Base-by-base conservation (phyloP, 2,113 vertebrate genomes). In the Cololabis saira region DNA sequence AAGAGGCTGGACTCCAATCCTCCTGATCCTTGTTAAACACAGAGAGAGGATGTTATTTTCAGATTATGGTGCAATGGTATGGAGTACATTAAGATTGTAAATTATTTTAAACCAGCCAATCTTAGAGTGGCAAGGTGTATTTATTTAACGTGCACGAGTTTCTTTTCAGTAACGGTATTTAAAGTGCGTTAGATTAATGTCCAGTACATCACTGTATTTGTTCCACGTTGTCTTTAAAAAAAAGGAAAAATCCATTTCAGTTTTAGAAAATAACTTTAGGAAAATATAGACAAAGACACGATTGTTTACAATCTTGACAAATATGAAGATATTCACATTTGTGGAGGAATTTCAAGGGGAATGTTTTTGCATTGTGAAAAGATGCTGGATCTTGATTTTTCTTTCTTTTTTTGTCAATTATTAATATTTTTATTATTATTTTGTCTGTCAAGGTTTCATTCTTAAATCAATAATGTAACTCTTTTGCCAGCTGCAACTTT, bases 1-100 rank as follows among this genome's bases (percentile, higher is more conserved):
- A 76, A 37, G 51, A 70, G 65, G 62, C 81, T 67, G 66, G 16
- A 57, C 71, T 11, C 18, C 92, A 90, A 90, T 89, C 85, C 87
- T 61, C 76, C 82, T 84, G 76, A 88, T 88, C 88, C 91, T 79
- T 58, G 78, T 90, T 90, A 91, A 91, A 91, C 73, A 91, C 74
- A 89, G 83, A 63, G 57, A 74, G 69, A 75, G 63, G 3, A 50
- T 60, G 74, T 84, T 88, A 55, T 89, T 89, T 83, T 67, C 47
- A 73, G 83, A 86, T 89, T 80, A 87, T 62, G 74, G 77, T 81
- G 81, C 73, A 62, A 33, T 30, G 71, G 62, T 87, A 80, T 47
- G 55, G 22, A 61, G 80, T 47, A 61, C 75, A 83, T 92, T 87
- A 81, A 85, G 64, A 88, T 79, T 80, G 83, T 43, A 83, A 85